phyloP scores from a whole-genome alignment of 2,888 invertebrate genomes.

The Pediacus dermestoides region DNA sequence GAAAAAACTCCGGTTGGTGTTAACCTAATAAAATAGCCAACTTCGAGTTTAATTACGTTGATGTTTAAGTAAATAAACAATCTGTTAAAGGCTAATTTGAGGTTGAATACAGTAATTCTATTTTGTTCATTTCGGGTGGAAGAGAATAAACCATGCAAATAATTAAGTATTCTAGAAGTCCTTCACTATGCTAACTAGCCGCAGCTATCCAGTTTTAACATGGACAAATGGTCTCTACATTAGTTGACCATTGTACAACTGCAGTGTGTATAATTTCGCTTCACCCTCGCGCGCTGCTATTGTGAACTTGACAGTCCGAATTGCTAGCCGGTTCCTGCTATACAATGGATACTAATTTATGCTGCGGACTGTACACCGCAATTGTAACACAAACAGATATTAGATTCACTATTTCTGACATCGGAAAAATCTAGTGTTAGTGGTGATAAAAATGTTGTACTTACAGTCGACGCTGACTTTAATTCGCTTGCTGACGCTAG shows the following conservation, averaged over 20 bases:
- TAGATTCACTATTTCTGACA: neutral
- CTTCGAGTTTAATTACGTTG: too few relatives aligned
- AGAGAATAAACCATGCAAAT: slow-evolving; percentile 33
- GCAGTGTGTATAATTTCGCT: slow-evolving; percentile 45
- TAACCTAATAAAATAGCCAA: too few relatives aligned
- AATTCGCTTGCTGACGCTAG: slow-evolving; percentile 85
- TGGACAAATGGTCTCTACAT: slow-evolving; percentile 41
- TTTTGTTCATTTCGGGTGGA: slow-evolving; percentile 19
- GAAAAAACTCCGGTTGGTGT: too few relatives aligned
- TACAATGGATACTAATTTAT: slow-evolving; percentile 48
- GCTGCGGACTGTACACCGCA: slow-evolving; percentile 36
- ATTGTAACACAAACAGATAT: slow-evolving; percentile 33
- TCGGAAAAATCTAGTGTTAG: neutral
- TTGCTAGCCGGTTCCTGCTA: slow-evolving; percentile 43
- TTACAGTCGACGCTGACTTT: slow-evolving; percentile 93
- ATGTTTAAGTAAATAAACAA: too few relatives aligned
- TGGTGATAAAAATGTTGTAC: slow-evolving; percentile 56
- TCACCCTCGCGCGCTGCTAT: slow-evolving; percentile 37
- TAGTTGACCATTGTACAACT: slow-evolving; percentile 45
- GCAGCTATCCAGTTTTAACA: slow-evolving; percentile 29
- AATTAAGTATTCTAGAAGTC: slow-evolving; percentile 38
- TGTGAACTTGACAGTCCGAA: slow-evolving; percentile 45
- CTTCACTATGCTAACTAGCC: slow-evolving; percentile 28
- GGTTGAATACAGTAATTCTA: slow-evolving; percentile 21
- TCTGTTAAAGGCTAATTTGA: slow-evolving; percentile 6